Percentiles rank a stretch among this genome's conserved stretches.
Evolutionary conservation across 2,888 invertebrate genomes (phyloP).

Genomic region (Platycnemis pennipes): DNA sequence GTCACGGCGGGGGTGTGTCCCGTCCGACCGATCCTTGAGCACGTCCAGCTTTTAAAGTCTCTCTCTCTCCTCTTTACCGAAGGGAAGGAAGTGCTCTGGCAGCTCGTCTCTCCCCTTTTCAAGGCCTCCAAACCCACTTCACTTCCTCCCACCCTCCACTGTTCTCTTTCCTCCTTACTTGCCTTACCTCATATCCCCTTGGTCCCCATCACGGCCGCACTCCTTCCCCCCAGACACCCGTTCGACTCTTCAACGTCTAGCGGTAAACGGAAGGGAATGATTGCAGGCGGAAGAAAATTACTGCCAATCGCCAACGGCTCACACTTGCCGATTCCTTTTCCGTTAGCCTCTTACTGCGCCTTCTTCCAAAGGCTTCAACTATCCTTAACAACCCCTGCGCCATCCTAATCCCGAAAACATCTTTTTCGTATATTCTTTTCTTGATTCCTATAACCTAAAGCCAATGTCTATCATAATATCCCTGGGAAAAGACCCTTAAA

Average conservation of each 20-base stretch:
- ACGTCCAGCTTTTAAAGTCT: slow-evolving; percentile 67
- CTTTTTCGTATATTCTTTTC: neutral
- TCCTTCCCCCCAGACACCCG: neutral
- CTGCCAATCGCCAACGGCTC: slow-evolving; percentile 39
- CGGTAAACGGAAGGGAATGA: neutral
- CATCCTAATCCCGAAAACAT: neutral
- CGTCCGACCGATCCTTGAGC: slow-evolving; percentile 62
- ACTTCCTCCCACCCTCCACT: neutral
- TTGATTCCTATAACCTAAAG: too few relatives aligned
- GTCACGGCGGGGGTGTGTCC: slow-evolving; percentile 38
- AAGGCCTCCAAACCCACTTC: neutral
- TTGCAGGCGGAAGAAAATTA: neutral
- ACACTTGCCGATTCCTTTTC: neutral
- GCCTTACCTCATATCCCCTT: neutral
- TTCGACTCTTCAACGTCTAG: neutral
- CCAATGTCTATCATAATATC: too few relatives aligned
- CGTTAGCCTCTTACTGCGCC: neutral
- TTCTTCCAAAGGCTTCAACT: neutral
- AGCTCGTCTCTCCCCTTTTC: neutral
- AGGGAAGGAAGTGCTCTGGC: slow-evolving; percentile 51
- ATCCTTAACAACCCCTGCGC: neutral
- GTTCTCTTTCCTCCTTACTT: neutral
- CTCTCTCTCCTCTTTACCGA: slow-evolving; percentile 35
- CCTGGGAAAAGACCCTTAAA: too few relatives aligned
- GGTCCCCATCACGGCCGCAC: neutral